A percentile compares a stretch with the other conserved stretches of the same genome.
Evolutionary conservation across 2,113 vertebrate genomes (phyloP).

Genomic region (Barnardius zonarius): DNA sequence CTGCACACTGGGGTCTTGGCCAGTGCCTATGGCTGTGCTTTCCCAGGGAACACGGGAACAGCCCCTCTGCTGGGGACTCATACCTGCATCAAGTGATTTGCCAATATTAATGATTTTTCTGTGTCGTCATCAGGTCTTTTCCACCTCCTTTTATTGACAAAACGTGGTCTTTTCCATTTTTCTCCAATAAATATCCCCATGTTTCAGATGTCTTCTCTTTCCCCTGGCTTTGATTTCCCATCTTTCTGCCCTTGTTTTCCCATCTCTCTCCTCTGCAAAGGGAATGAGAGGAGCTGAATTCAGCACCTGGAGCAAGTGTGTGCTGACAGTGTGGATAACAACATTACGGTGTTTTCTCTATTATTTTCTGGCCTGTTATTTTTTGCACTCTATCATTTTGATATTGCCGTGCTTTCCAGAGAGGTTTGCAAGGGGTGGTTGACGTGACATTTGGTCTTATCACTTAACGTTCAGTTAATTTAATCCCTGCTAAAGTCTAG

Average conservation of each 20-base stretch:
- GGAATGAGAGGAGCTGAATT: neutral
- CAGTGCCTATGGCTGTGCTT: accelerated
- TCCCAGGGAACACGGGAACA: neutral
- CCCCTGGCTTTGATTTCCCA: neutral
- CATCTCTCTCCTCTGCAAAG: neutral
- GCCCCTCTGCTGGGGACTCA: neutral
- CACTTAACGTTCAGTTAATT: neutral
- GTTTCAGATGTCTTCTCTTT: neutral
- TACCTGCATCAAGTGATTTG: neutral
- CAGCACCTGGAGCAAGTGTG: neutral
- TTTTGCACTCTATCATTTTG: slow-evolving; percentile 7
- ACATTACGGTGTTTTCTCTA: neutral
- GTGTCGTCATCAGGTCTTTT: neutral
- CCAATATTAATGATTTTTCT: neutral
- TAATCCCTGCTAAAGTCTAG: neutral
- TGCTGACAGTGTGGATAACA: neutral
- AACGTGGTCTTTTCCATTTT: neutral
- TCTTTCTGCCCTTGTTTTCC: neutral
- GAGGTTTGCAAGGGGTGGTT: neutral
- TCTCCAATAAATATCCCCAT: neutral
- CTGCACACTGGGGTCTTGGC: accelerated
- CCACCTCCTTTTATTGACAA: neutral
- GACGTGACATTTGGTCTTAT: neutral
- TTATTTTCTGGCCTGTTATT: slow-evolving; percentile 4
- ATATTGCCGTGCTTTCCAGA: neutral